Conservation (phyloP, 2,797 vertebrate species). For the Amblyraja radiata region DNA sequence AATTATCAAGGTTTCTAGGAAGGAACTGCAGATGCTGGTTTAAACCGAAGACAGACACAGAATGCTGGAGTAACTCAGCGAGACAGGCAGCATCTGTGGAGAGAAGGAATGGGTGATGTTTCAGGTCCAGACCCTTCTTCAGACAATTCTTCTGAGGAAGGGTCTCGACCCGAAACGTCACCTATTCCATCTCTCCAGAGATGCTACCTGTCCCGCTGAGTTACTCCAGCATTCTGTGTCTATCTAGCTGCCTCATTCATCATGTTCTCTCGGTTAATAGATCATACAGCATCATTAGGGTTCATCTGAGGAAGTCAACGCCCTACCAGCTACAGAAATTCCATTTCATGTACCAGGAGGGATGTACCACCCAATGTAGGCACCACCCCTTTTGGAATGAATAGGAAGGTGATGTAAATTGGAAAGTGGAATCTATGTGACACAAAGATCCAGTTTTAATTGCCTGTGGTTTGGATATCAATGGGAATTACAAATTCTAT, state of each 20-base stretch:
- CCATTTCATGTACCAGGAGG: not conserved
- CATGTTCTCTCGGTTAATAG: not conserved
- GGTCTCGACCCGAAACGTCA: no score
- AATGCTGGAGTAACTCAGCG: no score
- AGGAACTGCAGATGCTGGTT: no score
- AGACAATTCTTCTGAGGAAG: no score
- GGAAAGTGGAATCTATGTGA: not conserved
- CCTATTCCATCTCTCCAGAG: no score
- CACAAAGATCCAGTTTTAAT: not conserved
- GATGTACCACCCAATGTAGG: not conserved
- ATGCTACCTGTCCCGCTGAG: no score
- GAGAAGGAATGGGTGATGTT: no score
- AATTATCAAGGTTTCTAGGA: no score
- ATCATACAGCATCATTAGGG: not conserved
- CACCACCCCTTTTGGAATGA: not conserved
- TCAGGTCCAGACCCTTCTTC: no score
- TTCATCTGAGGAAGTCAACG: not conserved
- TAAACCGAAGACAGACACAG: no score
- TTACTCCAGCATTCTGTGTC: no score
- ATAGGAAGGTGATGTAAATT: not conserved
- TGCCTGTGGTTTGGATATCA: not conserved
- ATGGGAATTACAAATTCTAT: not conserved
- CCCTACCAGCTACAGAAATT: not conserved
- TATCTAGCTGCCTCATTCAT: not conserved
- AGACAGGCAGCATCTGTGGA: no score